Evolutionary conservation across 2,888 invertebrate genomes (phyloP), one percentile per base, ranked within the genome.

Genomic region (Ophion ellenae): DNA sequence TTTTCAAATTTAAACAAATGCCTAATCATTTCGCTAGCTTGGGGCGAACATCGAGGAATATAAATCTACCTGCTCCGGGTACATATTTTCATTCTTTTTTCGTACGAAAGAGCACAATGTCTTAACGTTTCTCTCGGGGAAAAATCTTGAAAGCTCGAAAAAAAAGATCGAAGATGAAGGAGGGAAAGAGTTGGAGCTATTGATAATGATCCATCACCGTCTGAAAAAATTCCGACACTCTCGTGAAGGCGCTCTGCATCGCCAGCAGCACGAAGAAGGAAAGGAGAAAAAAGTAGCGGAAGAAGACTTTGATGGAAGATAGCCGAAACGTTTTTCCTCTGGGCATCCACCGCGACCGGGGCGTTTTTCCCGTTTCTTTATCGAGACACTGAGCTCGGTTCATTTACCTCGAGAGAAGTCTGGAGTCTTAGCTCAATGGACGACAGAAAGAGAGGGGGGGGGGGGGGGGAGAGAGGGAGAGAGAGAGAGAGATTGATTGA

Each of bases 281-380:
- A 45, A 69, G 69, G 45, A 69, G 24, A 78, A 69, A 74, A 47
- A 47, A 47, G 47, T 47, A 47, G 47, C 11, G 47, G 11, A 10
- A 14, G 47, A 85, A 74, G 84, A 85, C 81, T 84, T 84, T 82
- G 85, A 85, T 79, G 81, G 77, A 85, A 78, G 85, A 85, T 81
- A 80, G 32, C 78, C 57, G 74, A 63, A 73, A 63, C 32, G 77
- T 73, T 74, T 81, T 76, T 36, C 61, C 20, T 20, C 73, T 2
- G 77, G 36, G 63, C 32, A 70, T 63, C 71, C 14, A 57, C 5
- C 78, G 59, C 61, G 32, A 59, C 36, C 20, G 32, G 66, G 76
- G 70, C 70, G n/a, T 45, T 47, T 66, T 47, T 9, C 73, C 53
- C 40, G 63, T 74, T 83, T 84, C 69, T 70, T 47, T 61, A 64